Evolutionary conservation across 2,797 vertebrate genomes (phyloP), one percentile per base, ranked within the genome.

Genomic region (Sebastes diploproa): DNA sequence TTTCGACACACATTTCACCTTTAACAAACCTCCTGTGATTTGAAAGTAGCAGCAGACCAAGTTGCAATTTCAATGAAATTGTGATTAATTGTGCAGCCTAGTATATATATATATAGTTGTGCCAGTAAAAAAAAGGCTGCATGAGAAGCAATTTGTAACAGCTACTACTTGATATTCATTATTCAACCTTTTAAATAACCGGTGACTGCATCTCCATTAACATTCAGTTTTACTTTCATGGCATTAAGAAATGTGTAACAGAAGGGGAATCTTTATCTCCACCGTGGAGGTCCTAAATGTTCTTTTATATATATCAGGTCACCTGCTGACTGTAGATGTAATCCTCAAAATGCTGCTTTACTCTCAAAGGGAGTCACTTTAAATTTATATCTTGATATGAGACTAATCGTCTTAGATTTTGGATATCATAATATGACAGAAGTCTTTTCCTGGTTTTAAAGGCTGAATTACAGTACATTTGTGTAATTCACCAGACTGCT

Each of bases 101-200:
- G 20, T 20, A 27, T 27, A 8, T 13, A n/a, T 52, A 9, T 14
- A n/a, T 52, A 55, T 46, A 23, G 46, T 38, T 70, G 9, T 46
- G 38, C 13, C 4, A 32, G 14, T 60, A 16, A 46, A 29, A 66
- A 56, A 56, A 72, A 1, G 52, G 16, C 56, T 60, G 23, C 2
- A 7, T 63, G 2, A 72, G 22, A 52, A 13, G 30, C 64, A 54
- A 11, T 76, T 61, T 70, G 50, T 46, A 71, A 27, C 69, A 82
- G 30, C 77, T 50, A 2, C 46, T 69, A 52, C 67, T 88, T 82
- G 16, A 78, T 71, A 84, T 84, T 84, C 46, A 83, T 83, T 75
- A 80, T 86, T 84, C 74, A 77, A 30, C 79, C 67, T 81, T 71
- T 81, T n/a, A 60, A 78, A 77, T 18, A 63, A 69, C 62, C 50